phyloP scores from a whole-genome alignment of 1,140 invertebrate genomes.

The Halesus radiatus region DNA sequence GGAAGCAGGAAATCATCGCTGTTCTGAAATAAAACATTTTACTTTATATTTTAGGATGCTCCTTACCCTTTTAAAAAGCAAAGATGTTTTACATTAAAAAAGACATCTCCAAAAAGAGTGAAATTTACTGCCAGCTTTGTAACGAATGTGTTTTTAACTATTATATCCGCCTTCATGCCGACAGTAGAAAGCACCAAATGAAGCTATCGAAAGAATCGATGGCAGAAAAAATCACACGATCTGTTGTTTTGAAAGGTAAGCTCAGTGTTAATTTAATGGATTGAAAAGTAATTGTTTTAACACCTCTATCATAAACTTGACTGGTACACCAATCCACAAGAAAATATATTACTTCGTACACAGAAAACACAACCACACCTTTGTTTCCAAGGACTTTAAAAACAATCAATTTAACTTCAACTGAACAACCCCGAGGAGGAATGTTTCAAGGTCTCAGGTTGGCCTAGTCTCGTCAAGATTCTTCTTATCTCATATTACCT shows the following conservation, averaged over 20 bases:
- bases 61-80: background rate
- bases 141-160: background rate
- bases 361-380: too few species aligned
- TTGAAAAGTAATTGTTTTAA: too few species aligned
- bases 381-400: too few species aligned
- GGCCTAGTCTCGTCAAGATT: too few species aligned
- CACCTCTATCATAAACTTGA: too few species aligned
- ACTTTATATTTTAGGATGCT: slow-evolving; percentile 29
- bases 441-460: too few species aligned
- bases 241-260: slow-evolving; percentile 16
- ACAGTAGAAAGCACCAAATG: background rate
- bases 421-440: too few species aligned
- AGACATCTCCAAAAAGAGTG: background rate
- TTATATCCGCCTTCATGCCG: background rate
- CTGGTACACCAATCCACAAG: too few species aligned
- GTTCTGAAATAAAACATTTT: slow-evolving; percentile 4
- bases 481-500: too few species aligned
- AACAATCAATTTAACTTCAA: too few species aligned
- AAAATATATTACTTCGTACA: too few species aligned
- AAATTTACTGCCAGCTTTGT: slow-evolving; percentile 2
- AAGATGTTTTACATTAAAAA: slow-evolving; percentile 13
- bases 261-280: background rate
- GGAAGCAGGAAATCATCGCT: background rate
- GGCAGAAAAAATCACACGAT: slow-evolving; percentile 1
- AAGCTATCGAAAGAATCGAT: background rate